Conservation (phyloP, 2,888 invertebrate species). For the Orchestes rusci region DNA sequence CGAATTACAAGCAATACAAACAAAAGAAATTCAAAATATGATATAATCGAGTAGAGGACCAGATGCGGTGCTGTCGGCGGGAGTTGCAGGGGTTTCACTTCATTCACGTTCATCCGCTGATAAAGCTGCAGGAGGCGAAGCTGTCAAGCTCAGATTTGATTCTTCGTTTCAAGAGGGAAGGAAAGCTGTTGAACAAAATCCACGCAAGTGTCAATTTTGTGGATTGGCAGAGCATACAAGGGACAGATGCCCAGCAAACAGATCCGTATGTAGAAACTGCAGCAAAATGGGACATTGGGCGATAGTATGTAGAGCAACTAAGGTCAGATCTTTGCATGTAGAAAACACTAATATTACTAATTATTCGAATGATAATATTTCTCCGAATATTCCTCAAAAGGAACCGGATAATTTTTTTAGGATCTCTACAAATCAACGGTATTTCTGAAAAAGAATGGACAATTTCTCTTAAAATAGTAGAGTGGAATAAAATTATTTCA, state of each 20-base stretch:
- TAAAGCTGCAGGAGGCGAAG: too few relatives aligned
- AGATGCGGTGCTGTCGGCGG: not conserved
- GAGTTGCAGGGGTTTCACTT: too few relatives aligned
- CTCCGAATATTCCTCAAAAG: not conserved
- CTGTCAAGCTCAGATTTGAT: too few relatives aligned
- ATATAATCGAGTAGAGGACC: too few relatives aligned
- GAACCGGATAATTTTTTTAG: constrained; percentile 5
- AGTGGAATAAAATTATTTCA: constrained; percentile 1
- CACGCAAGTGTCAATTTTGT: constrained; percentile 2
- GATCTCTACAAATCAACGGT: constrained; percentile 1
- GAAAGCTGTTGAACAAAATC: not conserved
- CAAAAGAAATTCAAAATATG: not conserved
- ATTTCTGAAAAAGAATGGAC: not conserved
- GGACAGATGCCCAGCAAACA: constrained; percentile 16
- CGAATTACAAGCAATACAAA: constrained; percentile 1
- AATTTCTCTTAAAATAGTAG: not conserved
- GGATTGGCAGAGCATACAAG: constrained; percentile 9
- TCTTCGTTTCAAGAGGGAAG: not conserved
- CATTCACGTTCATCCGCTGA: too few relatives aligned
- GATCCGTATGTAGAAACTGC: constrained; percentile 14
- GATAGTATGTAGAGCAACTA: constrained; percentile 2
- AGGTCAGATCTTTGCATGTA: constrained; percentile 8
- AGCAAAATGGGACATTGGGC: constrained; percentile 16
- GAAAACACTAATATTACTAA: not conserved
- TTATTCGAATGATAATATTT: not conserved